Base-by-base conservation (phyloP, 1,140 invertebrate genomes). In the Nephila pilipes region DNA sequence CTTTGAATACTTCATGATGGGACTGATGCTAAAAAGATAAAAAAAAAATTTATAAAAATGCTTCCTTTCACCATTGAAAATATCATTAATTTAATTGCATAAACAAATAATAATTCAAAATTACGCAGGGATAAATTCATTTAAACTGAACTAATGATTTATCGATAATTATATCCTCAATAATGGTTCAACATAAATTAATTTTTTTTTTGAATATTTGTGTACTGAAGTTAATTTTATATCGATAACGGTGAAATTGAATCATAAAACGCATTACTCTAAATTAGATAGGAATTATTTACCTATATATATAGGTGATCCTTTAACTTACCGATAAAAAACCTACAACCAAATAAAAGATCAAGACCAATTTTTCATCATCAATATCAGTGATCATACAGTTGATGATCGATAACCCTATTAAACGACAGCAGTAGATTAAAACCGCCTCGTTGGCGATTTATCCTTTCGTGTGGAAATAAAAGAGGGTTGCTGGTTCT, bases 341-440 rank as follows among this genome's bases (percentile, higher is more conserved):
- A 88, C 54, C 8, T 18, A n/a, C 14, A 22, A 0, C 10, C 63
- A n/a, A 88, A 69, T 75, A 32, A 88, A 88, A 69, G 10, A 75
- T n/a, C 3, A n/a, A 20, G 14, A 60, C 22, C 20, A 25, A 88
- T 88, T 88, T 88, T 75, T 88, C 87, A 88, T 88, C 36, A 69
- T 88, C 87, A 69, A 54, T 18, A 65, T 69, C 38, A 29, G 25
- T 32, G 54, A 85, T 85, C 54, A 12, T 81, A 22, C 29, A 69
- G 12, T 36, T 54, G 60, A 18, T 90, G 88, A 90, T 90, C 88
- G 75, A 90, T 90, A 90, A 90, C 88, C 88, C 88, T 90, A 57
- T 90, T 90, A 90, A 90, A 90, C 55, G 29, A 80, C 69, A 58
- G 54, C 54, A 80, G 55, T 58, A 90, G 29, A 80, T 90, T 90